Conservation (phyloP, 2,113 vertebrate genomes). For the Isurus oxyrinchus region DNA sequence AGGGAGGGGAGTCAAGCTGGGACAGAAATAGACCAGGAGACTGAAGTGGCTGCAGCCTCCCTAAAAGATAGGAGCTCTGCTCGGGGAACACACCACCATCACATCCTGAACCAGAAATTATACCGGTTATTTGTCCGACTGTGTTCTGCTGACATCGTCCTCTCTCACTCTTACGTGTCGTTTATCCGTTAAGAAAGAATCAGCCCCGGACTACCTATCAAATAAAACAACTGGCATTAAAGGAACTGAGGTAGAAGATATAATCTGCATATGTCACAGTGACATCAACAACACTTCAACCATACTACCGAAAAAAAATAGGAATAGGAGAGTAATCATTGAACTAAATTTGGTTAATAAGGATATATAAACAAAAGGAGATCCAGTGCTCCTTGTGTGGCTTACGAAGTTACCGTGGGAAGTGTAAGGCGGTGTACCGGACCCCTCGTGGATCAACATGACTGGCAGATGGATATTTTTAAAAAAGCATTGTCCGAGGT, state of each 20-base stretch:
- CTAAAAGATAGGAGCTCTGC: not conserved
- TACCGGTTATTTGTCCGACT: no score
- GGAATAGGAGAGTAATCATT: not conserved
- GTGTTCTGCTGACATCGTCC: not conserved
- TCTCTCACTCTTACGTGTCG: not conserved
- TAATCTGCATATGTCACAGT: not conserved
- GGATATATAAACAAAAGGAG: not conserved
- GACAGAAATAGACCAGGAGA: conserved; percentile 50
- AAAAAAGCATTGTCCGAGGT: not conserved
- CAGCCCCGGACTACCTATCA: not conserved
- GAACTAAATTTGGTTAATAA: not conserved
- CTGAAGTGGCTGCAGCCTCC: not conserved
- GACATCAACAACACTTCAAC: no score
- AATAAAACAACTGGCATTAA: not conserved
- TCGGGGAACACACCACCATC: not conserved
- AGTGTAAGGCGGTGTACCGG: not conserved
- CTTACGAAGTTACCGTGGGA: not conserved
- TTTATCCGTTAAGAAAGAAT: not conserved
- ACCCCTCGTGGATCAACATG: not conserved
- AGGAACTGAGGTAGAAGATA: not conserved
- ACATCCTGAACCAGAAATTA: not conserved
- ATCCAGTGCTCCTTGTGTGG: not conserved
- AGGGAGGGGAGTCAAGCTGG: conserved; percentile 48
- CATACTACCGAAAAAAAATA: no score
- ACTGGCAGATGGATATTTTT: not conserved